A percentile compares a stretch with the other conserved stretches of the same genome.
Conservation (phyloP, 1,140 invertebrate genomes). For the Archegozetes longisetosus region DNA sequence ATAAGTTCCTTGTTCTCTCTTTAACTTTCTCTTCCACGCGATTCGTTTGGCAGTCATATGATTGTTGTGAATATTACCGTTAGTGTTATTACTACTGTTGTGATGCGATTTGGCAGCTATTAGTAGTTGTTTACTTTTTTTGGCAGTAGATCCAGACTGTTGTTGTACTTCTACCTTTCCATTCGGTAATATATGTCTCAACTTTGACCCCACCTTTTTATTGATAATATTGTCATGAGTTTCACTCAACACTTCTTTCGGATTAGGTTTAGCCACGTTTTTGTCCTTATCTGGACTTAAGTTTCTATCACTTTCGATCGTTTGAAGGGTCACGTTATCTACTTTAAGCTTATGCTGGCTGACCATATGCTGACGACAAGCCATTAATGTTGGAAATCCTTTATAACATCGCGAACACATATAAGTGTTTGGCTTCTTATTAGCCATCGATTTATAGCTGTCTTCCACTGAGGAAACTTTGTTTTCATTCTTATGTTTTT, state of each 20-base stretch:
- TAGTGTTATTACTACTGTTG: not conserved
- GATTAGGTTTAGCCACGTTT: not conserved
- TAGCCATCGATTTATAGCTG: not conserved
- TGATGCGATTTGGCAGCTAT: not conserved
- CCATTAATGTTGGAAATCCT: slow-evolving; percentile 3
- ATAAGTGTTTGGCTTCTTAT: not conserved
- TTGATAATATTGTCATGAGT: not conserved
- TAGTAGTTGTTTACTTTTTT: not conserved
- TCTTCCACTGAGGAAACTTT: not conserved
- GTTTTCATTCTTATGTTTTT: slow-evolving; percentile 13
- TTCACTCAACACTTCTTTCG: not conserved
- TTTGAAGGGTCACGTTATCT: not conserved
- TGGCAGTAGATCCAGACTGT: not conserved
- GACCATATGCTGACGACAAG: slow-evolving; percentile 1
- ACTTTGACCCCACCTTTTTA: not conserved
- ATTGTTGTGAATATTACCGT: not conserved
- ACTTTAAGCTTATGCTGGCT: not conserved
- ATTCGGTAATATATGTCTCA: not conserved
- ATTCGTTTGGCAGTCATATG: slow-evolving; percentile 10
- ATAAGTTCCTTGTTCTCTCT: slow-evolving; percentile 18
- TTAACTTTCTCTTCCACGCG: slow-evolving; percentile 18
- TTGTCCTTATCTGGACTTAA: not conserved
- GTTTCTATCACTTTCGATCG: not conserved
- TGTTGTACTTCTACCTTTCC: not conserved
- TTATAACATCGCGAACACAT: slow-evolving; percentile 8